Conservation (phyloP, 2,888 invertebrate genomes). For the Drosophila formosana region DNA sequence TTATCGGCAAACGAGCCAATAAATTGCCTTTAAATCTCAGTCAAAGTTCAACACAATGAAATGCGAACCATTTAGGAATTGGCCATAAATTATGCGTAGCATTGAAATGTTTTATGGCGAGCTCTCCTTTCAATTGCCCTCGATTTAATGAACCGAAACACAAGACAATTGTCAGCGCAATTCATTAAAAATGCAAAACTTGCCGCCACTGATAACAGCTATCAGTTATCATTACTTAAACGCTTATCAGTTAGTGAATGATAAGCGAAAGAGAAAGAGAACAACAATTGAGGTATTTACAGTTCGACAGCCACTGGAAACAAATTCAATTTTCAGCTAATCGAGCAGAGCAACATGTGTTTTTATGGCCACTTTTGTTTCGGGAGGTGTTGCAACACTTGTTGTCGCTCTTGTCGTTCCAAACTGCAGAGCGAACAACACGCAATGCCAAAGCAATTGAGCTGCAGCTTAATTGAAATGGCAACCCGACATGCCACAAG, state of each 20-base stretch:
- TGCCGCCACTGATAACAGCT: slow-evolving; percentile 31
- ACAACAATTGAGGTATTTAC: slow-evolving; percentile 14
- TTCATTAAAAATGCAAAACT: neutral
- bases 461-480: slow-evolving; percentile 44
- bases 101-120: slow-evolving; percentile 32
- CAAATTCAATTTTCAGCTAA: neutral
- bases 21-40: slow-evolving; percentile 58
- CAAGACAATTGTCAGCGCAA: neutral
- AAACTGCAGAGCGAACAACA: slow-evolving; percentile 60
- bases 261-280: slow-evolving; percentile 10
- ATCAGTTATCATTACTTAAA: slow-evolving; percentile 20
- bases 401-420: slow-evolving; percentile 19
- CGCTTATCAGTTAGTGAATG: neutral
- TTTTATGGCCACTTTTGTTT: slow-evolving; percentile 11
- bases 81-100: slow-evolving; percentile 33
- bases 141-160: slow-evolving; percentile 12
- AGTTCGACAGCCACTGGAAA: slow-evolving; percentile 25
- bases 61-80: slow-evolving; percentile 13
- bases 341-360: slow-evolving; percentile 38
- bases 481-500: slow-evolving; percentile 3
- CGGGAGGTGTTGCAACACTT: slow-evolving; percentile 15
- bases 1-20: slow-evolving; percentile 56
- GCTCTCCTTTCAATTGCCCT: slow-evolving; percentile 25
- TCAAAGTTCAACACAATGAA: slow-evolving; percentile 16
- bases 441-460: slow-evolving; percentile 49